Base-by-base conservation (phyloP, 2,113 vertebrate species). In the Dicerorhinus sumatrensis region DNA sequence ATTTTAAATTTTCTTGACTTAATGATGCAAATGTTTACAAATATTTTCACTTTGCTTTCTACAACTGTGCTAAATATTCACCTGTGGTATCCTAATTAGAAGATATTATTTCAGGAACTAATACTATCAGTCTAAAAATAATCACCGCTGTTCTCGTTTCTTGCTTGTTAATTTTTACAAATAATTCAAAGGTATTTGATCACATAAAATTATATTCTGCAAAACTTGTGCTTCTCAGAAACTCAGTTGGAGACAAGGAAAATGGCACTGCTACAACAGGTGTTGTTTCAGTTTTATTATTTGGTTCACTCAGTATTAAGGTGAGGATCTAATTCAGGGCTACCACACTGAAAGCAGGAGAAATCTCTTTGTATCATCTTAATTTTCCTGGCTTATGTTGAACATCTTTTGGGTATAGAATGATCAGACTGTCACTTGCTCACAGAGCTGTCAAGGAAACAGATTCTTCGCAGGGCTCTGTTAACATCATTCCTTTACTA, bases 91-190 rank as follows among this genome's bases (percentile, higher is more conserved):
- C 46, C 60, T 92, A 97, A 97, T 97, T 97, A 94, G 72, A 93
- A 91, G n/a, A 79, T 73, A 62, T 82, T 85, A 88, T 91, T 97
- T 95, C 54, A 93, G 67, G 18, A 95, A 75, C 9, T 69, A 90
- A 73, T 93, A 93, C 31, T 91, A 81, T 13, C 25, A 72, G 27
- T 98, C 76, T 97, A 95, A 97, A 97, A 91, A 94, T 96, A 97
- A 97, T 94, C 72, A 79, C 5, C 11, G 51, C 25, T 96, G 63
- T 97, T 96, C 58, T 81, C 10, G 6, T 96, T 85, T 92, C 67
- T 85, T 48, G 27, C 21, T 48, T 94, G 29, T 95, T 95, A 6
- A n/a, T 67, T 90, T 54, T 89, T 89, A 82, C 2, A 86, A 75
- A 91, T 70, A 62, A 77, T 76, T 90, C 31, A 63, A 91, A 95